Evolutionary conservation across 2,888 invertebrate genomes (phyloP), one percentile per base, ranked within the genome.

Genomic region (Digitonthophagus gazella): DNA sequence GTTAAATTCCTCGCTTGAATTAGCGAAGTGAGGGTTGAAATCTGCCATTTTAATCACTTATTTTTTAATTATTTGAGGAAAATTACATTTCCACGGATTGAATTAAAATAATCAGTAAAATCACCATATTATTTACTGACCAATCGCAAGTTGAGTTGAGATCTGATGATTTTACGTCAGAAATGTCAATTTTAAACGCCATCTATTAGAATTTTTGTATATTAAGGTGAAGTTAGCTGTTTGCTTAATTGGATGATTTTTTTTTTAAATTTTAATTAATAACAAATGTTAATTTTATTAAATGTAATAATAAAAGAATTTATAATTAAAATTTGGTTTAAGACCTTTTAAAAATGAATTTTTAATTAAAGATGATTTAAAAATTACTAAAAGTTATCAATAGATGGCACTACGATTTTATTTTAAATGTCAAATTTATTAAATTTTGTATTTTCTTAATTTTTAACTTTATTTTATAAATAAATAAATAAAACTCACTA

Each of bases 141-240:
- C 89, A 90, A 90, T 90, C 86, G 85, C 78, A 83, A 75, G 65
- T 71, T 75, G 76, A 77, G 72, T 78, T 77, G 75, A 75, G 75
- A 84, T 90, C 88, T 87, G 86, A 85, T 85, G 89, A 90, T 90
- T 81, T 88, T 83, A 82, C 86, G 86, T 86, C 85, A 85, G 68
- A 16, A 58, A 61, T 68, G 15, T 67, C 55, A 58, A n/a, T 5
- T 4, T 19, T 5, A 28, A 28, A 63, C 57, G 72, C 28, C 72
- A 71, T 75, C 74, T 75, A 20, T 22, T 2, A 56, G 20, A n/a
- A n/a, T n/a, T n/a, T n/a, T n/a, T n/a, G n/a, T n/a, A n/a, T n/a
- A n/a, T n/a, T n/a, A n/a, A n/a, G n/a, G n/a, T n/a, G n/a, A n/a
- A n/a, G n/a, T n/a, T n/a, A n/a, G n/a, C n/a, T n/a, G n/a, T n/a